phyloP scores from a whole-genome alignment of 2,797 vertebrate species.

The Malacoctenus gilli region DNA sequence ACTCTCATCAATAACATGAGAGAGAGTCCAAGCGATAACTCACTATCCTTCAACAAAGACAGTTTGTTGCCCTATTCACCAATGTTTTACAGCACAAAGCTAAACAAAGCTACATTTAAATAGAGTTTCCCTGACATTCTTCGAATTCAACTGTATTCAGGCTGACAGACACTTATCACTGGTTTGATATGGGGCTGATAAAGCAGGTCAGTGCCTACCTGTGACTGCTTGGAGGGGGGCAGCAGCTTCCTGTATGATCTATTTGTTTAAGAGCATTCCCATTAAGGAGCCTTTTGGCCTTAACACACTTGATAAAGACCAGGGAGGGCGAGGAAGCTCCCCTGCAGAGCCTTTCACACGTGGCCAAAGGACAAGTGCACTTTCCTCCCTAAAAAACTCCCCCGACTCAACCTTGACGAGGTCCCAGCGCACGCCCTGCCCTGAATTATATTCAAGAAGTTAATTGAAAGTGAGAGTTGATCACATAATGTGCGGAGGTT shows the following conservation, averaged over 20 bases:
- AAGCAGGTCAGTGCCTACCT: constrained; percentile 41
- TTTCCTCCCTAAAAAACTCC: constrained; percentile 38
- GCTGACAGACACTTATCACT: constrained; percentile 50
- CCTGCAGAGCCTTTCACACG: constrained; percentile 81
- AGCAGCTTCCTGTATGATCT: constrained; percentile 70
- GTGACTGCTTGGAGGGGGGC: constrained; percentile 38
- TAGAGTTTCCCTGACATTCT: neutral
- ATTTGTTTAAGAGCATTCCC: constrained; percentile 76
- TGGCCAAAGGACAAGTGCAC: constrained; percentile 78
- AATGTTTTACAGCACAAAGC: neutral
- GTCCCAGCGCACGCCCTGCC: neutral
- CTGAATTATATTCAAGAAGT: constrained; percentile 10
- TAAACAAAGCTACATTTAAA: neutral
- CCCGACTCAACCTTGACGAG: constrained; percentile 53
- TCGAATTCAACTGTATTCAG: constrained; percentile 28
- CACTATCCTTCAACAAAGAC: neutral
- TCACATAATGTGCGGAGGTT: no score
- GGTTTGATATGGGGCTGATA: constrained; percentile 54
- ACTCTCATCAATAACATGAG: constrained; percentile 7
- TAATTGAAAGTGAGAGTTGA: no score
- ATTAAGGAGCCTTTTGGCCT: constrained; percentile 80
- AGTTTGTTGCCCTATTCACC: neutral
- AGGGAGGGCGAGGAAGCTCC: constrained; percentile 76
- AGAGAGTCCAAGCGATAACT: neutral
- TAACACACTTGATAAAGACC: constrained; percentile 80